These are phyloP conservation scores for Phenganax subtilis DNA, from an alignment of 92 coral and sea anemone genomes.

Conservation along the genomic window DNA sequence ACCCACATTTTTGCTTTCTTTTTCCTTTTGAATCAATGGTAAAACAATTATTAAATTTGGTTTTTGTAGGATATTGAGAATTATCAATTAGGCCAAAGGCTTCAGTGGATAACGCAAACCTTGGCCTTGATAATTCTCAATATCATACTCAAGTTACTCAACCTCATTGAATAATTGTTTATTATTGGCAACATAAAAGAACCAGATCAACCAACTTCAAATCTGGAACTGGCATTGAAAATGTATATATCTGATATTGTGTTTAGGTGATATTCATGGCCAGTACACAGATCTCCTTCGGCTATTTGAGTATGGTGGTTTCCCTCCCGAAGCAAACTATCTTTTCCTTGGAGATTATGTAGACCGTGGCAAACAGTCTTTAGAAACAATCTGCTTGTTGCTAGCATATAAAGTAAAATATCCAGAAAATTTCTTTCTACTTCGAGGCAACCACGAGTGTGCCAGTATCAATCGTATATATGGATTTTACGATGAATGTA, in stretches of 20 bases:
- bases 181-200: neutral
- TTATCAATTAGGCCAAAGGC: too few relatives aligned
- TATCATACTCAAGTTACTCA: too few relatives aligned
- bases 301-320: constrained; percentile 97
- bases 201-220: neutral
- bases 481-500: constrained; percentile 99
- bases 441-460: constrained; percentile 99
- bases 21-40: too few relatives aligned
- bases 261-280: constrained; percentile 92
- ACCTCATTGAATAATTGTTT: too few relatives aligned
- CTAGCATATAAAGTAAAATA: constrained; percentile 96
- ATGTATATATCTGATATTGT: neutral
- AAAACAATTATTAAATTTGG: too few relatives aligned
- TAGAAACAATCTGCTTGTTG: constrained; percentile 91
- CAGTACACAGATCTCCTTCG: constrained; percentile 95
- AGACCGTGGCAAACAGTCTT: constrained; percentile 97
- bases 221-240: neutral
- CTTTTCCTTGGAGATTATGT: constrained; percentile 97
- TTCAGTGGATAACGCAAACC: too few relatives aligned
- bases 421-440: constrained; percentile 95
- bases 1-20: too few relatives aligned
- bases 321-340: constrained; percentile 98
- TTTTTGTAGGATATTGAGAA: too few relatives aligned
- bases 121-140: too few relatives aligned
- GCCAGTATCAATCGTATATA: constrained; percentile 97